A percentile compares a stretch with the other conserved stretches of the same genome.
Evolutionary conservation across 2,888 invertebrate species (phyloP).

Genomic region (Aspidiotus destructor): DNA sequence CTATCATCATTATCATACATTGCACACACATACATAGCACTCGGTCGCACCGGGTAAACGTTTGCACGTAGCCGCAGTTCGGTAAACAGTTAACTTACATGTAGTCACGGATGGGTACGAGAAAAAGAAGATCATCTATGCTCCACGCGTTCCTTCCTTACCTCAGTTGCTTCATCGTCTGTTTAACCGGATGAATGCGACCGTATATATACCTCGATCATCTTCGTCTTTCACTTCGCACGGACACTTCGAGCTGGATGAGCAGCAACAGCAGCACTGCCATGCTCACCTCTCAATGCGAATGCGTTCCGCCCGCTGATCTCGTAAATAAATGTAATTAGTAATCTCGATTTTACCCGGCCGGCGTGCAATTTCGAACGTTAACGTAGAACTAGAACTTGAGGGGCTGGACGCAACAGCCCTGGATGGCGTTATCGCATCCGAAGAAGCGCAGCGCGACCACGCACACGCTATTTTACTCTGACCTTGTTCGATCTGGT

Average conservation of each 20-base stretch:
- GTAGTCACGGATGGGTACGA: constrained; percentile 15
- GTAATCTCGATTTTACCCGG: constrained; percentile 1
- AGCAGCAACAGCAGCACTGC: neutral
- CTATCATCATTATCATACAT: neutral
- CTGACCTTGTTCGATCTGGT: neutral
- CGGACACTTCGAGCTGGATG: constrained; percentile 18
- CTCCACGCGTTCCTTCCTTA: constrained; percentile 18
- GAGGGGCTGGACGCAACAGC: no score
- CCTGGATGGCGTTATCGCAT: no score
- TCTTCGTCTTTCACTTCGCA: constrained; percentile 17
- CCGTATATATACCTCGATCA: neutral
- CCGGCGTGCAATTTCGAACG: neutral
- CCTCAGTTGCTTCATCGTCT: constrained; percentile 28
- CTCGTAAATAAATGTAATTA: neutral
- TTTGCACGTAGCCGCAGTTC: constrained; percentile 3
- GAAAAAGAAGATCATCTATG: constrained; percentile 26
- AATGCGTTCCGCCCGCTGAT: neutral
- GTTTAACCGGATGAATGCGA: constrained; percentile 25
- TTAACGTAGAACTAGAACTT: no score
- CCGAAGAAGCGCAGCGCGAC: no score
- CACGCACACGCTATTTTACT: neutral
- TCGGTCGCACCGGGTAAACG: neutral
- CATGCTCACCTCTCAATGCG: constrained; percentile 17
- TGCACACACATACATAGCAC: neutral
- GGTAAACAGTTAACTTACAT: neutral